phyloP scores from a whole-genome alignment of 2,797 vertebrate species.

The Pipistrellus kuhlii region DNA sequence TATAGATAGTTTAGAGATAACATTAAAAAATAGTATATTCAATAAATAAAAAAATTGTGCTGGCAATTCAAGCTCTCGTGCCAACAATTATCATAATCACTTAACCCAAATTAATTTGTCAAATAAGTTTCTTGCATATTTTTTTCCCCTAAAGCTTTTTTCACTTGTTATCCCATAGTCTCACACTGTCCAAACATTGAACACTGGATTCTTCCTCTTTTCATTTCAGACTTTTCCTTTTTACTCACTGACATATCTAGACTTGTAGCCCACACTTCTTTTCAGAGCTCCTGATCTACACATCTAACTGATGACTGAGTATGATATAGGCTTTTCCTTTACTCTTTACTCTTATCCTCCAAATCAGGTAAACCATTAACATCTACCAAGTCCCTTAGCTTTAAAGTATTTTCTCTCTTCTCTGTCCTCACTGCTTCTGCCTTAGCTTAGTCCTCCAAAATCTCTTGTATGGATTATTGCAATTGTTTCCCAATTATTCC shows the following conservation, averaged over 20 bases:
- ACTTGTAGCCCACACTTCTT: background rate
- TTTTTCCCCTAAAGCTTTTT: constrained; percentile 47
- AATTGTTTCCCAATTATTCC: background rate
- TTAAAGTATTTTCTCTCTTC: background rate
- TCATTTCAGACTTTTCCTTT: background rate
- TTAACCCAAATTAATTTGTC: constrained; percentile 34
- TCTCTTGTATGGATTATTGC: background rate
- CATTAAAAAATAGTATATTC: constrained; percentile 8
- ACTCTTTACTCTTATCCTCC: background rate
- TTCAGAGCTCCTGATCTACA: background rate
- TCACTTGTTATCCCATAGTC: constrained; percentile 6
- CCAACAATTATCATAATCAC: constrained; percentile 9
- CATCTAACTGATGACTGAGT: background rate
- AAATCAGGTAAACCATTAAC: background rate
- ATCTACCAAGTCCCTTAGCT: background rate
- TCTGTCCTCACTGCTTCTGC: background rate
- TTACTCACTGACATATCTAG: background rate
- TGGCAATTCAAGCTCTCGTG: background rate
- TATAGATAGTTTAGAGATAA: background rate
- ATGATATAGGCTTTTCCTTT: background rate
- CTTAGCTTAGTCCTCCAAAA: background rate
- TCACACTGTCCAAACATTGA: background rate
- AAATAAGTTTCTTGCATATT: background rate
- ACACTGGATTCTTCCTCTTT: background rate
- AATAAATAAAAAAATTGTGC: constrained; percentile 42